Evolutionary conservation across 1,140 invertebrate species (phyloP).

Genomic region (Limonius californicus): DNA sequence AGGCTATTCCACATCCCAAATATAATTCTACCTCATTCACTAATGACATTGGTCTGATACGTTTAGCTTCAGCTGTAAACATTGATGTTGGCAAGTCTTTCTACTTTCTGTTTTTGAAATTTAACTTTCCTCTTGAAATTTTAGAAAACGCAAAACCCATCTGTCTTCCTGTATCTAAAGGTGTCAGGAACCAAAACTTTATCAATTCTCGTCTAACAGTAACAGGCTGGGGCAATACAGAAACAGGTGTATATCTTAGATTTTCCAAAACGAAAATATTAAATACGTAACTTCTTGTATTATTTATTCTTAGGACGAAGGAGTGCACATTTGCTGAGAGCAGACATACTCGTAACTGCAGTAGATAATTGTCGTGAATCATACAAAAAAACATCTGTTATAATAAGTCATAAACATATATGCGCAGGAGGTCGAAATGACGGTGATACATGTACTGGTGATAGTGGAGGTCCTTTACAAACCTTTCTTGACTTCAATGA

Average conservation of each 20-base stretch:
- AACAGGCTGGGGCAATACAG: too few species aligned
- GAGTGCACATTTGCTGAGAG: constrained; percentile 24
- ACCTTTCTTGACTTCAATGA: constrained; percentile 16
- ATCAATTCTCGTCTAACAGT: too few species aligned
- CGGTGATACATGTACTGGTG: constrained; percentile 53
- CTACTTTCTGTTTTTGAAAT: too few species aligned
- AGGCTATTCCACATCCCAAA: constrained; percentile 43
- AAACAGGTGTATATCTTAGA: too few species aligned
- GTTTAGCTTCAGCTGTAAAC: constrained; percentile 19
- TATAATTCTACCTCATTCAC: constrained; percentile 45
- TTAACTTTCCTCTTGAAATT: too few species aligned
- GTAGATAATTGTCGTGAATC: constrained; percentile 17
- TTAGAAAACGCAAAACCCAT: constrained; percentile 31
- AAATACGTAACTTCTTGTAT: too few species aligned
- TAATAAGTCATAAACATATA: constrained; percentile 41
- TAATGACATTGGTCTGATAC: constrained; percentile 52
- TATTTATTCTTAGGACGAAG: constrained; percentile 20
- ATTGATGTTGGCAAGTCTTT: too few species aligned
- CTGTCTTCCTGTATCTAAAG: constrained; percentile 24
- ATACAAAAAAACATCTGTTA: constrained; percentile 17
- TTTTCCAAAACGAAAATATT: too few species aligned
- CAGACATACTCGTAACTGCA: constrained; percentile 19
- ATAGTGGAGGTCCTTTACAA: constrained; percentile 60
- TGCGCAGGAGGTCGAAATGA: constrained; percentile 49
- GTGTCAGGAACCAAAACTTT: too few species aligned